phyloP scores from a whole-genome alignment of 2,113 vertebrate genomes.

The Jaculus jaculus region DNA sequence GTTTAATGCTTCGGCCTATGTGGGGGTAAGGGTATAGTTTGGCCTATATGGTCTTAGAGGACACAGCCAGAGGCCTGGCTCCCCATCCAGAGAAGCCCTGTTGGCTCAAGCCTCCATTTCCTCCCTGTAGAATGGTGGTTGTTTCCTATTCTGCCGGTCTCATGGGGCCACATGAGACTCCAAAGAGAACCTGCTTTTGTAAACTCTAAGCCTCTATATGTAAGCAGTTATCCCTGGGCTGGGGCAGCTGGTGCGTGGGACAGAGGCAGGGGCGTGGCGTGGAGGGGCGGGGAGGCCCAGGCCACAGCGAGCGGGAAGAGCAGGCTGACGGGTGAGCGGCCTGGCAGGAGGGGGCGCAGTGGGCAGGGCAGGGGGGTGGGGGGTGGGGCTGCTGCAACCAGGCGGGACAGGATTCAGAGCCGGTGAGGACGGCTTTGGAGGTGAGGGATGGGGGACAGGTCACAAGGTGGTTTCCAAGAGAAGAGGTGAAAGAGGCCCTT shows the following conservation, averaged over 20 bases:
- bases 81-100: accelerated
- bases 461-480: accelerated
- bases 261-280: neutral
- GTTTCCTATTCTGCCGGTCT: neutral
- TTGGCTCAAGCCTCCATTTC: neutral
- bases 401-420: neutral
- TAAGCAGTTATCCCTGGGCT: neutral
- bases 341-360: neutral
- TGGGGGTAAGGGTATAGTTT: neutral
- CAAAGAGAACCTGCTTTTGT: neutral
- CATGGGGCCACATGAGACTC: neutral
- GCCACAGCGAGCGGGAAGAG: neutral
- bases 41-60: accelerated
- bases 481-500: neutral
- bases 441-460: neutral
- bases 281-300: neutral
- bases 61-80: neutral
- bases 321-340: neutral
- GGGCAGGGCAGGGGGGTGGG: too few species aligned
- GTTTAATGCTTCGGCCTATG: too few species aligned
- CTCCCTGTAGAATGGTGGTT: neutral
- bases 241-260: neutral
- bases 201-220: neutral
- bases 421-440: neutral
- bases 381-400: neutral